These are phyloP conservation scores for Nerophis ophidion DNA, from an alignment of 2,113 vertebrate species.

Conservation along the genomic window DNA sequence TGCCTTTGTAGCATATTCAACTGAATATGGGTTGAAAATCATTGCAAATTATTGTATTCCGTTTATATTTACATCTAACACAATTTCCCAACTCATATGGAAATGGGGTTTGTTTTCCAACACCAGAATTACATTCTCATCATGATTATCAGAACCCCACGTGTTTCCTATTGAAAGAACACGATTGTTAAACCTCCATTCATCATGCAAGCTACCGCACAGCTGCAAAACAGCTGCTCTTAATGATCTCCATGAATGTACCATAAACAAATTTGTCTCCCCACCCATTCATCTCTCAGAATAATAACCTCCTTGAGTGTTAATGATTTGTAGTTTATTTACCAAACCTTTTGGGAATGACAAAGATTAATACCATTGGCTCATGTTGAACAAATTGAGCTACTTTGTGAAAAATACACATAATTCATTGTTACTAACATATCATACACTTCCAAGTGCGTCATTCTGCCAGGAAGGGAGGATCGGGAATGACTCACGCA, in stretches of 20 bases:
- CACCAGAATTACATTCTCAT: slow-evolving; percentile 24
- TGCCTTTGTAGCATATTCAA: too few relatives aligned
- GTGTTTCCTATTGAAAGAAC: slow-evolving; percentile 24
- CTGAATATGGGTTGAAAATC: too few relatives aligned
- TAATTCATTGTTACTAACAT: background rate
- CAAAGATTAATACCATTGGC: slow-evolving; percentile 8
- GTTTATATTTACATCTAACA: too few relatives aligned
- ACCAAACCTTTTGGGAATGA: slow-evolving; percentile 6
- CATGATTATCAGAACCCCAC: slow-evolving; percentile 27
- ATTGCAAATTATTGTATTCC: too few relatives aligned
- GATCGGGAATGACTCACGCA: slow-evolving; percentile 51
- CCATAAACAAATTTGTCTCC: slow-evolving; percentile 30
- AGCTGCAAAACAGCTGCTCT: slow-evolving; percentile 55
- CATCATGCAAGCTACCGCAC: slow-evolving; percentile 27
- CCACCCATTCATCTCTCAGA: slow-evolving; percentile 10
- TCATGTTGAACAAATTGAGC: slow-evolving; percentile 8
- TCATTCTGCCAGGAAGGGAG: background rate
- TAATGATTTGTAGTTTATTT: slow-evolving; percentile 21
- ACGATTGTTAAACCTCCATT: slow-evolving; percentile 5
- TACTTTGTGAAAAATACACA: background rate
- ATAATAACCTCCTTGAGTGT: slow-evolving; percentile 1
- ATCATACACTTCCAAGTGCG: background rate
- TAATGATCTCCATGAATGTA: slow-evolving; percentile 21
- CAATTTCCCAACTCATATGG: too few relatives aligned
- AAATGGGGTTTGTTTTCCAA: too few relatives aligned